phyloP scores from a whole-genome alignment of 2,888 invertebrate species.

The Sphaeridia pumilis region DNA sequence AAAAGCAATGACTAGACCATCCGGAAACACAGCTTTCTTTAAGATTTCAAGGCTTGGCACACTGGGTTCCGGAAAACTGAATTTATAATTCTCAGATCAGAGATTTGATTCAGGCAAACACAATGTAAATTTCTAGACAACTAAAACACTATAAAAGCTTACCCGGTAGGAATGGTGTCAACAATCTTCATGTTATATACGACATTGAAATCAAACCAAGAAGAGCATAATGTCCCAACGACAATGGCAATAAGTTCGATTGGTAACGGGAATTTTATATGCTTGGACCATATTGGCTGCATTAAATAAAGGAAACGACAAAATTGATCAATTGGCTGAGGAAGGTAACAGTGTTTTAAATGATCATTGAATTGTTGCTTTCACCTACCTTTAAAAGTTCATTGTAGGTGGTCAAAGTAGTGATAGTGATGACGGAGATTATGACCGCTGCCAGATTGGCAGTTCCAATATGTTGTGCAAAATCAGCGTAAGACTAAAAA shows the following conservation, averaged over 20 bases:
- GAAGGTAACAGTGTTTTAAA: too few relatives aligned
- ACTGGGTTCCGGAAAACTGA: constrained; percentile 51
- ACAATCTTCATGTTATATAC: constrained; percentile 53
- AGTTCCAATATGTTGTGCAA: constrained; percentile 46
- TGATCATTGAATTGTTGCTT: too few relatives aligned
- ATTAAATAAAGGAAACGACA: too few relatives aligned
- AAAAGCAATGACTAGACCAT: constrained; percentile 55
- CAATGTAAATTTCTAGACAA: too few relatives aligned
- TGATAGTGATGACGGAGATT: constrained; percentile 56
- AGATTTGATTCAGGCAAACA: too few relatives aligned
- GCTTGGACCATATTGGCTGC: constrained; percentile 55
- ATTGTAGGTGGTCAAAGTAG: constrained; percentile 55
- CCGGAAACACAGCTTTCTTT: constrained; percentile 40
- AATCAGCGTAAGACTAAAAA: constrained; percentile 50
- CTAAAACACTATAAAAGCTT: too few relatives aligned
- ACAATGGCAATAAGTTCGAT: constrained; percentile 70
- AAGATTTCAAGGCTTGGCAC: constrained; percentile 45
- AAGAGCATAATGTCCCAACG: constrained; percentile 57
- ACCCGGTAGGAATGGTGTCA: constrained; percentile 74
- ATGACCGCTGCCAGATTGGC: constrained; percentile 56
- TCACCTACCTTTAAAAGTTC: constrained; percentile 61
- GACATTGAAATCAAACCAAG: constrained; percentile 48
- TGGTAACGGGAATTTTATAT: constrained; percentile 62
- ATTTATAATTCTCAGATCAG: too few relatives aligned
- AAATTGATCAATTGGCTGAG: too few relatives aligned